These are phyloP conservation scores for Pharmacophagus antenor DNA, from an alignment of 2,888 invertebrate species.

Conservation along the genomic window DNA sequence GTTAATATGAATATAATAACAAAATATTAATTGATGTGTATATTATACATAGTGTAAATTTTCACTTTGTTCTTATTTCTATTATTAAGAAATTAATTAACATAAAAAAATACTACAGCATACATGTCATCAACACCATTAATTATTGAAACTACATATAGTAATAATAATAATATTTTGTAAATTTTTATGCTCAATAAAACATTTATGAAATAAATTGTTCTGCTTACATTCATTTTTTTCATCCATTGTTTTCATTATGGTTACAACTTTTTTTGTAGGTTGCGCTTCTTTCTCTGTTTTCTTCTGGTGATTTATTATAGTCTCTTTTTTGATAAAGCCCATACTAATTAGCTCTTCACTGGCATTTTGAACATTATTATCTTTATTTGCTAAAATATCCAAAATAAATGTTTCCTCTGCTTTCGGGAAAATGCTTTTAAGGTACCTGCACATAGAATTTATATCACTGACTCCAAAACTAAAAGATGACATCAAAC, in stretches of 20 bases:
- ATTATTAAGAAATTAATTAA: no score
- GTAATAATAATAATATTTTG: no score
- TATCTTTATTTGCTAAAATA: constrained; percentile 90
- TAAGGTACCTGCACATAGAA: constrained; percentile 86
- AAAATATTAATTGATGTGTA: no score
- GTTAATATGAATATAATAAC: no score
- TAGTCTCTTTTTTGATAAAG: constrained; percentile 87
- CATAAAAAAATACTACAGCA: no score
- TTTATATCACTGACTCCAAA: no score
- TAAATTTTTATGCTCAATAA: no score
- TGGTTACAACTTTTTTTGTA: constrained; percentile 78
- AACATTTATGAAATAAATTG: not conserved
- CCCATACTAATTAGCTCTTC: constrained; percentile 90
- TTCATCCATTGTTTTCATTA: constrained; percentile 85
- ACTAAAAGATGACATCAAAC: not conserved
- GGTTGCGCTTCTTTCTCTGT: constrained; percentile 49
- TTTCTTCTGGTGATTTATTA: constrained; percentile 49
- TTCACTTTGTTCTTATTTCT: no score
- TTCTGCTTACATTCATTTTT: constrained; percentile 83
- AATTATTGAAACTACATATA: no score
- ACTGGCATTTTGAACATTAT: constrained; percentile 93
- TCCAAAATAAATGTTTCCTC: constrained; percentile 94
- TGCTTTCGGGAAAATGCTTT: constrained; percentile 93
- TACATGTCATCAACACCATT: no score
- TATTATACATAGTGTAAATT: no score